Evolutionary conservation across 2,797 vertebrate species (phyloP), one percentile per base, ranked within the genome.

Genomic region (Chaunax sp.): DNA sequence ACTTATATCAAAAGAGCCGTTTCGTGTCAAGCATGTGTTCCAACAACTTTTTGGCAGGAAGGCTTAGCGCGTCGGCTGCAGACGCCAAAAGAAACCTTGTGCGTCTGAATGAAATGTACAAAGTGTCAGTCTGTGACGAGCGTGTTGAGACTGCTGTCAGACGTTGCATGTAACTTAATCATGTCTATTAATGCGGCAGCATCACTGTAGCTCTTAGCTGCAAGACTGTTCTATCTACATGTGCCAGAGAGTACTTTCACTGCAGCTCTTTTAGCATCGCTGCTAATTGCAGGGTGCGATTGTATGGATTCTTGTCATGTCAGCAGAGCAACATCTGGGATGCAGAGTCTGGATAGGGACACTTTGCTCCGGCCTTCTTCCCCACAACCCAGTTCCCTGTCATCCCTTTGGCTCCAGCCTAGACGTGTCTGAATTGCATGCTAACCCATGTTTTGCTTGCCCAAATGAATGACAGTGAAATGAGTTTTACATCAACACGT

Each of bases 321-420:
- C 67, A 70, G 78, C 45, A 26, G 68, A 55, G 68, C 49, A 77
- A 86, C 72, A 84, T 83, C 76, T 82, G 83, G 64, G 69, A 33
- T 46, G 70, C 77, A 83, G 77, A 70, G 54, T 30, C 30, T 23
- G 57, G 64, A 62, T 37, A 33, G 52, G 40, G 51, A 56, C 63
- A 45, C 53, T 55, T 55, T 2, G 15, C 35, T 14, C 35, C 13
- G 35, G 35, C 11, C 35, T 37, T 37, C 35, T 40, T 72, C 51
- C 67, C 28, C 28, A 30, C 28, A 30, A 30, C 28, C 28, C 3
- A 9, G 28, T 30, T 30, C 28, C 28, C 28, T 60, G 54, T 71
- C 58, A 23, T 44, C 43, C 40, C 15, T 4, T 45, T 30, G 15
- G 55, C 61, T 46, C 9, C 40, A 47, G 64, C 58, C 64, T 69